Base-by-base conservation (phyloP, 2,113 vertebrate genomes). In the Peromyscus leucopus region DNA sequence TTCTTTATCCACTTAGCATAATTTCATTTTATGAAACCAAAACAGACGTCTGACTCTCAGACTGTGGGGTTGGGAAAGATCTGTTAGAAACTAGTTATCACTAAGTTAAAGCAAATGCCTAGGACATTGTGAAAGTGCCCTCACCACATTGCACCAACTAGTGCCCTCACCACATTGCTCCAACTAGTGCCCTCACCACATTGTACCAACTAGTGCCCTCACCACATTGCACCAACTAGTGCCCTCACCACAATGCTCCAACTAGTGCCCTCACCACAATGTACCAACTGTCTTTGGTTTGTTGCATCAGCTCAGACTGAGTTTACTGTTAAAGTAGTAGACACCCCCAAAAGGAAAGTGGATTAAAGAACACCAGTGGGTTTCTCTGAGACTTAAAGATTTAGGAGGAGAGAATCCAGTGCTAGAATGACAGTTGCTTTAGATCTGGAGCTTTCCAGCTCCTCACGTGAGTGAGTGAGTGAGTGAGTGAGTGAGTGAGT, bases 11-110 rank as follows among this genome's bases (percentile, higher is more conserved):
- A 1, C n/a, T 88, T 91, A 69, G 72, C 59, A 26, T 71, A 39
- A 90, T 96, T 96, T 87, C 76, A 91, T 94, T 90, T 74, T 75
- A 92, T 65, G 75, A 95, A 94, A 71, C n/a, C n/a, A 63, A 16
- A 65, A 39, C 59, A 95, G 16, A 84, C 87, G 46, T 93, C 24
- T 42, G 69, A 90, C 51, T 92, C 36, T 65, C 75, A 42, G n/a
- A 61, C 15, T 12, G 5, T 31, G 69, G 39, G 46, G 72, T 48
- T 72, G 67, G 61, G 79, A 87, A 33, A 94, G 74, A 93, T 42
- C 69, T 87, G 65, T 65, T 65, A 82, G 78, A 88, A 94, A 74
- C 19, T 39, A 92, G 80, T 67, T 94, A 90, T 90, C 93, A 13
- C 57, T 15, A 26, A 51, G 48, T 83, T 91, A 78, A 17, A 90